Evolutionary conservation across 1,140 invertebrate genomes (phyloP).

Genomic region (Alviniconcha marisindica): DNA sequence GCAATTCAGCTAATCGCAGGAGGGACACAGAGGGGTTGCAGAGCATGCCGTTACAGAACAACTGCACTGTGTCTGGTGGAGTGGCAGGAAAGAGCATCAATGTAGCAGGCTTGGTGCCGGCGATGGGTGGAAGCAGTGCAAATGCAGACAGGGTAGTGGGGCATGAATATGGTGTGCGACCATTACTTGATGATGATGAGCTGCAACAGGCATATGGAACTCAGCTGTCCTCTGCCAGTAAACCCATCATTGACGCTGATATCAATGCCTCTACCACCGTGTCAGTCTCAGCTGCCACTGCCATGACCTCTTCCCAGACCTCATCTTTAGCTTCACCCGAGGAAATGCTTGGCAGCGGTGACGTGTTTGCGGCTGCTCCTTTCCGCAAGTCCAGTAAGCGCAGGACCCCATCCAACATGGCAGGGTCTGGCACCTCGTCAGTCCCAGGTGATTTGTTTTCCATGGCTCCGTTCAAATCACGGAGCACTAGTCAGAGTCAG

Average conservation of each 20-base stretch:
- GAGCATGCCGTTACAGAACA: background rate
- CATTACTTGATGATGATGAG: slow-evolving; percentile 87
- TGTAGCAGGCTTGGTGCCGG: background rate
- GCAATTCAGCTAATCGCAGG: background rate
- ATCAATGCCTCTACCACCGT: slow-evolving; percentile 33
- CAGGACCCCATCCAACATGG: slow-evolving; percentile 56
- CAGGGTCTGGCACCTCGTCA: slow-evolving; percentile 43
- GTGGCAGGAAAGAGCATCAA: background rate
- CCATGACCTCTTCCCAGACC: slow-evolving; percentile 27
- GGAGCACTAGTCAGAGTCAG: slow-evolving; percentile 41
- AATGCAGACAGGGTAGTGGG: slow-evolving; percentile 80
- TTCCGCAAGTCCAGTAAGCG: slow-evolving; percentile 67
- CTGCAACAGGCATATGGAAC: slow-evolving; percentile 80
- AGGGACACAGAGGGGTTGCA: slow-evolving; percentile 19
- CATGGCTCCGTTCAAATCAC: slow-evolving; percentile 61
- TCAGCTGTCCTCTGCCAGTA: slow-evolving; percentile 47
- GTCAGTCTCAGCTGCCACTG: slow-evolving; percentile 28
- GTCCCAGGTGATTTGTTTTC: slow-evolving; percentile 57
- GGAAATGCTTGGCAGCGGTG: slow-evolving; percentile 40
- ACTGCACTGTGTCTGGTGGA: background rate
- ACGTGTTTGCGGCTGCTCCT: slow-evolving; percentile 75
- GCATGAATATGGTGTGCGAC: slow-evolving; percentile 88
- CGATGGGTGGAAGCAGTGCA: slow-evolving; percentile 3
- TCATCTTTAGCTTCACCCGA: slow-evolving; percentile 47
- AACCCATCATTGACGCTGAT: slow-evolving; percentile 47